These are phyloP conservation scores for Silurus asotus DNA, from an alignment of 2,113 vertebrate genomes.

Conservation along the genomic window DNA sequence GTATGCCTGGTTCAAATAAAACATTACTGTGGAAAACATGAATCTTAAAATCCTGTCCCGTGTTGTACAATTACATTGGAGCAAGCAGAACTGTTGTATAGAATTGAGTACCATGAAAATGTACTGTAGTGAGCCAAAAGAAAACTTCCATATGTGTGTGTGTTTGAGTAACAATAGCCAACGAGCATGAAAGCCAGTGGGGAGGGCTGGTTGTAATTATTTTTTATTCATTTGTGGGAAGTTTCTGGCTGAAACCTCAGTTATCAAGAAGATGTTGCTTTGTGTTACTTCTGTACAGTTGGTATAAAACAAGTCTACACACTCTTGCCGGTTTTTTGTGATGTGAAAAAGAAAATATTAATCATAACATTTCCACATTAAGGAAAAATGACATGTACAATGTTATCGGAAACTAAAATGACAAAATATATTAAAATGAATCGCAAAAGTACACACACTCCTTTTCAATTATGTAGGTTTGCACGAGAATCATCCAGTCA, in stretches of 20 bases:
- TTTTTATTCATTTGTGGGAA: conserved; percentile 34
- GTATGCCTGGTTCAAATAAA: background rate
- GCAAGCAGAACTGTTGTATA: background rate
- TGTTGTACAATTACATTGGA: background rate
- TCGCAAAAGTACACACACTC: no score
- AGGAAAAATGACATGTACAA: no score
- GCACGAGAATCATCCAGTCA: no score
- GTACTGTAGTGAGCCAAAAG: background rate
- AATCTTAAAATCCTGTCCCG: background rate
- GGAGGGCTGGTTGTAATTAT: background rate
- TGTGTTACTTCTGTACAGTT: background rate
- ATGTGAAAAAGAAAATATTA: no score
- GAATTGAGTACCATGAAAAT: background rate
- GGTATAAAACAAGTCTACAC: no score
- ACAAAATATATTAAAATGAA: no score
- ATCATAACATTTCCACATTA: no score
- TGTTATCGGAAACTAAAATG: no score
- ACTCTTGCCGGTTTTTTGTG: no score
- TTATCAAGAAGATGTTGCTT: background rate
- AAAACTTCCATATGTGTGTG: background rate
- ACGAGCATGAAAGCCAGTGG: conserved; percentile 7
- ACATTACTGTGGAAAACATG: background rate
- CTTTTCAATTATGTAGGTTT: no score
- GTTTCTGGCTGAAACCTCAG: background rate
- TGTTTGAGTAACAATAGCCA: conserved; percentile 40